Evolutionary conservation across 2,113 vertebrate species (phyloP), one percentile per base, ranked within the genome.

Genomic region (Eublepharis macularius): DNA sequence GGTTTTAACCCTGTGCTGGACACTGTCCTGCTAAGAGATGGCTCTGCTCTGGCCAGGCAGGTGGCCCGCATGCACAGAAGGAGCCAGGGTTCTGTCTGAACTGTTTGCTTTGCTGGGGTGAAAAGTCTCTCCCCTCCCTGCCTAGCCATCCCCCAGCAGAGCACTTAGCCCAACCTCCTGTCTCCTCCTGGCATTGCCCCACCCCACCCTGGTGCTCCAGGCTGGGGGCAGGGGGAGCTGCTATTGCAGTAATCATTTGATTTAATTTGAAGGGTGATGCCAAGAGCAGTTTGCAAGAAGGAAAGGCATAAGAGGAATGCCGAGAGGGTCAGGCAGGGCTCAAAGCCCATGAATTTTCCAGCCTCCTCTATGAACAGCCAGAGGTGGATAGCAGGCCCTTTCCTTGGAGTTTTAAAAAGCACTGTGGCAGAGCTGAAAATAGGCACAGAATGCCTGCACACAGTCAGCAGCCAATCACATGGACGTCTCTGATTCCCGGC

Each of bases 1-100:
- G 0, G 7, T 0, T 4, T 91, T 92, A 93, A 95, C 94, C 82
- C 91, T 0, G 90, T 29, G 54, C 39, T 80, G 36, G 79, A 45
- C 39, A 49, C 51, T 6, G 11, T 60, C 65, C 81, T 43, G 72
- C 45, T 47, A 4, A 80, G 3, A n/a, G 32, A 26, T 49, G 19
- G 24, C 29, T 11, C 11, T 6, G 49, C n/a, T 34, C n/a, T 2
- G 3, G 26, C 36, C 8, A 1, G 0, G 1, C 1, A 6, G 41
- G 2, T 9, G 1, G 45, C 12, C 32, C 26, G 34, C 1, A 24
- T 9, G 49, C 36, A 6, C 12, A 36, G 24, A 51, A 21, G 12
- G 32, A 17, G 19, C 74, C 5, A 1, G 14, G 66, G 57, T 12
- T n/a, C 34, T 65, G 19, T 17, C 76, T 73, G 76, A 79, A 68